Conservation (phyloP, 1,140 invertebrate species). For the Drosophila neocordata region DNA sequence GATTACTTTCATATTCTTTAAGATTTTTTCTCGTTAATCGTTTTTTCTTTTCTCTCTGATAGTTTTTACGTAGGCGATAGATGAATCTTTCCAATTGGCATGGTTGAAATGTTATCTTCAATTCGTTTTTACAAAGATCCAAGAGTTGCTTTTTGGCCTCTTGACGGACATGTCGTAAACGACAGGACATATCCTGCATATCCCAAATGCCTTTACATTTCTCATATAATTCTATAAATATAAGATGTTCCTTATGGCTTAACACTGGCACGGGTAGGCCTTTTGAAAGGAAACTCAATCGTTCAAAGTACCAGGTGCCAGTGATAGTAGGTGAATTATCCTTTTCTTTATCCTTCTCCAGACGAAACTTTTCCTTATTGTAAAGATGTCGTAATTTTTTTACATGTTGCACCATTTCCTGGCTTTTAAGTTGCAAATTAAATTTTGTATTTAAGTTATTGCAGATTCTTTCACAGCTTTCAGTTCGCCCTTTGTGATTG, state of each 20-base stretch:
- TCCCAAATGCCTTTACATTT: conserved; percentile 34
- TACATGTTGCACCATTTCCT: conserved; percentile 14
- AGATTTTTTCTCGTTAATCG: background rate
- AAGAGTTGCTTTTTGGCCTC: conserved; percentile 33
- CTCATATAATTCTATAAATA: conserved; percentile 42
- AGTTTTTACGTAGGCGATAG: conserved; percentile 18
- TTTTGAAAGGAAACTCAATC: conserved; percentile 22
- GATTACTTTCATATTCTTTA: conserved; percentile 1
- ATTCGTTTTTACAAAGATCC: conserved; percentile 34
- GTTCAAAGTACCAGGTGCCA: conserved; percentile 28
- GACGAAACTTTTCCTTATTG: conserved; percentile 15
- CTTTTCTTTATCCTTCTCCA: background rate
- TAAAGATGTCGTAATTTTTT: conserved; percentile 29
- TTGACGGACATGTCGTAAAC: conserved; percentile 27
- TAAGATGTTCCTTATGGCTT: conserved; percentile 23
- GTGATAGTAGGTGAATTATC: background rate
- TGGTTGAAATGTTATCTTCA: conserved; percentile 22
- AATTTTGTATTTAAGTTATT: conserved; percentile 17
- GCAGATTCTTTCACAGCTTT: conserved; percentile 21
- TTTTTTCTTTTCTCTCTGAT: conserved; percentile 30
- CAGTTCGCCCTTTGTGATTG: conserved; percentile 26
- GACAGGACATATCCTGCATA: conserved; percentile 43
- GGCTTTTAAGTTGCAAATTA: conserved; percentile 11
- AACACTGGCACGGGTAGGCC: conserved; percentile 28
- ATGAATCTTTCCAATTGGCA: conserved; percentile 29